Evolutionary conservation across 2,888 invertebrate genomes (phyloP).

Genomic region (Pherbina coryleti): DNA sequence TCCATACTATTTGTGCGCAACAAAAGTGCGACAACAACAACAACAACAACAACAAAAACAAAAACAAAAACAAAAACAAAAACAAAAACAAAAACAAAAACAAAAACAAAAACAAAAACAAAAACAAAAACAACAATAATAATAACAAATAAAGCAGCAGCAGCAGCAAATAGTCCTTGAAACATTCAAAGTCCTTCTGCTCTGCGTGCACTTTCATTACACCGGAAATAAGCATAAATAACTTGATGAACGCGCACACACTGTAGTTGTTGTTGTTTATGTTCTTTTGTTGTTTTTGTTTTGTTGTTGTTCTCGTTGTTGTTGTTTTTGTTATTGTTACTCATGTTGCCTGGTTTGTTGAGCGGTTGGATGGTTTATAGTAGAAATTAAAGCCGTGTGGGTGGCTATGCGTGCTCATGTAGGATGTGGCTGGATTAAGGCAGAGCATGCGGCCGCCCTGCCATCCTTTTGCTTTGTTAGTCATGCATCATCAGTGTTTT

Average conservation of each 20-base stretch:
- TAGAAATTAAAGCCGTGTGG: background rate
- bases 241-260: background rate
- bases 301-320: too few species aligned
- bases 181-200: background rate
- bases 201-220: background rate
- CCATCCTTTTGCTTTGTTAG: background rate
- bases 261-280: background rate
- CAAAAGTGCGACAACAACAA: background rate
- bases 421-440: conserved; percentile 3
- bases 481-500: background rate
- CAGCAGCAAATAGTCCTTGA: background rate
- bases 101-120: too few species aligned
- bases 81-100: too few species aligned
- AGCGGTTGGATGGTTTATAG: background rate
- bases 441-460: background rate
- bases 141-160: background rate
- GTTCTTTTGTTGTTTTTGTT: too few species aligned
- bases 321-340: background rate
- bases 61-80: too few species aligned
- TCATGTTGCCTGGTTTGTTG: background rate
- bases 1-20: background rate
- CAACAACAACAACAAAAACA: background rate
- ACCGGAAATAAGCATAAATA: conserved; percentile 20
- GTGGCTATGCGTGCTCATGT: background rate
- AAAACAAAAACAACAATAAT: background rate